Conservation (phyloP, 2,888 invertebrate species). For the Cerastis leucographa region DNA sequence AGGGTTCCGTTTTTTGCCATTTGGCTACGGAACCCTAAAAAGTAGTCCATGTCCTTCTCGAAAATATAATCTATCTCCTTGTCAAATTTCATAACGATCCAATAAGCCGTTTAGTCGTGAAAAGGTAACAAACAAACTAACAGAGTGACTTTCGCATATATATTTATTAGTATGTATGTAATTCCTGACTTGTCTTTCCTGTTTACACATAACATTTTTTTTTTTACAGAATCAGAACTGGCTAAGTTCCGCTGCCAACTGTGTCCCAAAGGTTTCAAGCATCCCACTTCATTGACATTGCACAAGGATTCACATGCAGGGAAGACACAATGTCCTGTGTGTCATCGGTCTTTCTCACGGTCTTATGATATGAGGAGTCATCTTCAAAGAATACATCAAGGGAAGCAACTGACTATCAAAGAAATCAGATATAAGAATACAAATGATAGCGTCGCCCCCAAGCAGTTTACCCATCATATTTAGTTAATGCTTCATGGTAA, state of each 20-base stretch:
- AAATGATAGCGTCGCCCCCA: constrained; percentile 82
- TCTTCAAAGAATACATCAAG: constrained; percentile 91
- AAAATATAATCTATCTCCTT: too few relatives aligned
- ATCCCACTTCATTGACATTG: constrained; percentile 91
- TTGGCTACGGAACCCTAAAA: too few relatives aligned
- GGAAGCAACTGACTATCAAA: constrained; percentile 88
- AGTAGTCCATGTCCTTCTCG: too few relatives aligned
- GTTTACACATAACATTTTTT: background rate
- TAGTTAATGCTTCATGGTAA: constrained; percentile 74
- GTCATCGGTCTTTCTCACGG: constrained; percentile 91
- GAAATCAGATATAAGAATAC: constrained; percentile 88
- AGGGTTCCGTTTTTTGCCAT: too few relatives aligned
- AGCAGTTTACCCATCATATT: constrained; percentile 86
- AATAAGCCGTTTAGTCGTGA: too few relatives aligned
- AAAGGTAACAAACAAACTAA: too few relatives aligned
- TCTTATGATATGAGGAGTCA: constrained; percentile 92
- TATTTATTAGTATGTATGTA: too few relatives aligned
- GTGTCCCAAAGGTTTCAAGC: constrained; percentile 92
- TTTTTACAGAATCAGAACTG: constrained; percentile 89
- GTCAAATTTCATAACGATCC: too few relatives aligned
- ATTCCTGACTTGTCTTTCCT: background rate
- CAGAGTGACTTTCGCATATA: too few relatives aligned
- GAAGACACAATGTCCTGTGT: constrained; percentile 92
- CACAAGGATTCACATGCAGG: constrained; percentile 92
- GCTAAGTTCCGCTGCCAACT: constrained; percentile 91